phyloP scores from a whole-genome alignment of 2,797 vertebrate genomes.

The Tangara arthus region DNA sequence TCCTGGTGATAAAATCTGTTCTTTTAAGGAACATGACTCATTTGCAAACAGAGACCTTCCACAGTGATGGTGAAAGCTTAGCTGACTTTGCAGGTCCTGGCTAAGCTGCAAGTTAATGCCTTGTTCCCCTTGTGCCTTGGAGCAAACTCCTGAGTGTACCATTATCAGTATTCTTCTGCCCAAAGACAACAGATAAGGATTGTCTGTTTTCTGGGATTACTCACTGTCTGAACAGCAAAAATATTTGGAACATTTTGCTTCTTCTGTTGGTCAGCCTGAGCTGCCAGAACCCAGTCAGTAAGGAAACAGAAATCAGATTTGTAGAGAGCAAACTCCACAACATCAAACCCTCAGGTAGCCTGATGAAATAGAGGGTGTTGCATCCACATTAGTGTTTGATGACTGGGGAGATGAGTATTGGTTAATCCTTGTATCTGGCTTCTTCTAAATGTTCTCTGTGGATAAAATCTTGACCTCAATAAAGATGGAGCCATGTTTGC shows the following conservation, averaged over 20 bases:
- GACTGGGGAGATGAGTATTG: not conserved
- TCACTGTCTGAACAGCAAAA: not conserved
- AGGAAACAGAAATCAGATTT: not conserved
- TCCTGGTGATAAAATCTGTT: not conserved
- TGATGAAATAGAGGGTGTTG: not conserved
- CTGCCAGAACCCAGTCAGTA: not conserved
- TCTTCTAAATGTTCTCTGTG: not conserved
- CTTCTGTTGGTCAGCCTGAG: not conserved
- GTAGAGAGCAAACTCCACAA: not conserved
- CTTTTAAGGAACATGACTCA: not conserved
- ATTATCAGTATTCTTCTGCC: not conserved
- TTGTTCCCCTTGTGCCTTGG: not conserved
- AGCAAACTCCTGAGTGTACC: not conserved
- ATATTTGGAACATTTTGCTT: not conserved
- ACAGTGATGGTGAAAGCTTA: not conserved
- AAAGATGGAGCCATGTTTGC: not conserved
- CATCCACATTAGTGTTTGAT: not conserved
- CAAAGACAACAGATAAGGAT: not conserved
- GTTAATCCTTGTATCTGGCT: not conserved
- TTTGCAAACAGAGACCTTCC: not conserved
- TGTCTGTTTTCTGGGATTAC: not conserved
- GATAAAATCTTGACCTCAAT: not conserved
- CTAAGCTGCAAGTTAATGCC: not conserved
- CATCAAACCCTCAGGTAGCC: not conserved
- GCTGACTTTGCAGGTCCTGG: not conserved